These are phyloP conservation scores for Melanotaenia maccullochi DNA, from an alignment of 2,797 vertebrate species.

Conservation along the genomic window DNA sequence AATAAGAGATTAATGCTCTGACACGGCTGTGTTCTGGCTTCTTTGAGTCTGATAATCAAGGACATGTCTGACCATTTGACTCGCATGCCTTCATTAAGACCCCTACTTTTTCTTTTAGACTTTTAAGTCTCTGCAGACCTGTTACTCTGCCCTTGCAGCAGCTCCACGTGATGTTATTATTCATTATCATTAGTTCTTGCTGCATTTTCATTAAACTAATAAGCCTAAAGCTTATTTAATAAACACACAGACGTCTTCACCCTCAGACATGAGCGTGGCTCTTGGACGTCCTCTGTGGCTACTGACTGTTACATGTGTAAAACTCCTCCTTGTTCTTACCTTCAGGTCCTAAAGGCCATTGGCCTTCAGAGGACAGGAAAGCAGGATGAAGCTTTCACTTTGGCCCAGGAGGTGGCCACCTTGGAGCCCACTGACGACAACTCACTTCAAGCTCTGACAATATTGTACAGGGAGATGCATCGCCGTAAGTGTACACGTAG, in stretches of 20 bases:
- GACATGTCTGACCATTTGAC: too few relatives aligned
- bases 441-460: conserved; percentile 96
- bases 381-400: conserved; percentile 94
- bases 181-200: not conserved
- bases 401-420: conserved; percentile 94
- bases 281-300: not conserved
- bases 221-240: too few relatives aligned
- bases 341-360: conserved; percentile 95
- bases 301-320: not conserved
- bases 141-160: too few relatives aligned
- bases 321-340: not conserved
- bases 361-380: conserved; percentile 96
- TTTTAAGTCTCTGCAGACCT: too few relatives aligned
- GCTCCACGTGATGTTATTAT: not conserved
- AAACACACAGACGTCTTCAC: too few relatives aligned
- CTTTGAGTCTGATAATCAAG: too few relatives aligned
- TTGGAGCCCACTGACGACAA: conserved; percentile 98
- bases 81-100: too few relatives aligned
- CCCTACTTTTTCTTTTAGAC: too few relatives aligned
- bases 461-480: conserved; percentile 98
- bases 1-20: too few relatives aligned
- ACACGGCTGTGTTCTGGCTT: too few relatives aligned
- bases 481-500: conserved; percentile 72
- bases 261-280: too few relatives aligned
- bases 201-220: too few relatives aligned